Conservation (phyloP, 2,797 vertebrate genomes). For the Allobates femoralis region DNA sequence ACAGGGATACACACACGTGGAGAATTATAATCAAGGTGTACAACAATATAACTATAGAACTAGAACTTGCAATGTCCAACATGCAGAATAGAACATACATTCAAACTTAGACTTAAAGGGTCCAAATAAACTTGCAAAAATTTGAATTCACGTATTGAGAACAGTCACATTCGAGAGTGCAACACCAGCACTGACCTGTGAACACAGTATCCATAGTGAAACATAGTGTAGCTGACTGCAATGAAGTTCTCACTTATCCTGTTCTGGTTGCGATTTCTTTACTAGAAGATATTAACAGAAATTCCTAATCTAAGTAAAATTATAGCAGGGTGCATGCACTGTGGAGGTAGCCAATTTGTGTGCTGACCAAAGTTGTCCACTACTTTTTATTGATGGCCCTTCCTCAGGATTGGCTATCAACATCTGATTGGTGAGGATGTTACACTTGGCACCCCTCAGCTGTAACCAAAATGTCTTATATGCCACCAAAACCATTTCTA, state of each 20-base stretch:
- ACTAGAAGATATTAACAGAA: background rate
- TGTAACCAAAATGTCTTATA: too few species aligned
- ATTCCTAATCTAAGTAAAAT: background rate
- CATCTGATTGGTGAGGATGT: too few species aligned
- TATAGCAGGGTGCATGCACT: background rate
- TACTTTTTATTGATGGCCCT: too few species aligned
- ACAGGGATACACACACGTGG: slow-evolving; percentile 31
- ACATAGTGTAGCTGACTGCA: background rate
- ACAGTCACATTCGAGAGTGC: slow-evolving; percentile 35
- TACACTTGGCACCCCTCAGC: too few species aligned
- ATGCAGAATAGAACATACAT: slow-evolving; percentile 62
- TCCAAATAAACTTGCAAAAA: slow-evolving; percentile 59
- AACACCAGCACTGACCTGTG: slow-evolving; percentile 9
- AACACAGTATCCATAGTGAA: background rate
- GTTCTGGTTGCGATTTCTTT: background rate
- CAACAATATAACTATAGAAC: slow-evolving; percentile 52
- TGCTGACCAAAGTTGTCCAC: background rate
- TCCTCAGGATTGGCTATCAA: too few species aligned
- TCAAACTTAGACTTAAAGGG: slow-evolving; percentile 63
- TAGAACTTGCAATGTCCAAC: slow-evolving; percentile 62
- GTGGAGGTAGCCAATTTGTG: slow-evolving; percentile 18
- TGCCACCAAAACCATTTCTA: too few species aligned
- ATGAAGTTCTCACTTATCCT: background rate
- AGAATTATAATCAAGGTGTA: slow-evolving; percentile 55
- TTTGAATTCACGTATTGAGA: slow-evolving; percentile 18